Evolutionary conservation across 2,797 vertebrate genomes (phyloP).

Genomic region (Thalassophryne amazonica): DNA sequence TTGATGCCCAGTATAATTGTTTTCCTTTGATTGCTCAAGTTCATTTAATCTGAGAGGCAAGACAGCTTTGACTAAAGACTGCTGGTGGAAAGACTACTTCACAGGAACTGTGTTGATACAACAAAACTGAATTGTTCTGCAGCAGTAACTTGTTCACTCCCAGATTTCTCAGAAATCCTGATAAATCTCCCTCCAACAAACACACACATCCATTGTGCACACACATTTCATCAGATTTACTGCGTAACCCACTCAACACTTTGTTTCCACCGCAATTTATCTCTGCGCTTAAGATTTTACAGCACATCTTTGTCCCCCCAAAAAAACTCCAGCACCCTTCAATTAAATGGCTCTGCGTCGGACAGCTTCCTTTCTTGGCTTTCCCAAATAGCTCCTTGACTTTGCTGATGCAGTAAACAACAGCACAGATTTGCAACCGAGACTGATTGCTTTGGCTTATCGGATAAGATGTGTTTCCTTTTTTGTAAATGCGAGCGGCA

Average conservation of each 20-base stretch:
- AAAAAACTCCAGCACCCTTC: conserved; percentile 47
- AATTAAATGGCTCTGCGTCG: conserved; percentile 45
- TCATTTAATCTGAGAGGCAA: conserved; percentile 6
- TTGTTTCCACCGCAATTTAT: conserved; percentile 57
- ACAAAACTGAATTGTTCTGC: no score
- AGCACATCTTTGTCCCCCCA: conserved; percentile 46
- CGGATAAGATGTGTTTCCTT: conserved; percentile 42
- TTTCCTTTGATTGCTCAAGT: conserved; percentile 29
- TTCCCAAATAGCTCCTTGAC: conserved; percentile 55
- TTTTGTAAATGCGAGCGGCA: conserved; percentile 34
- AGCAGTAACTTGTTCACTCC: no score
- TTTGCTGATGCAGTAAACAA: conserved; percentile 57
- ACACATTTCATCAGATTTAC: conserved; percentile 51
- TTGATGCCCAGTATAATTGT: conserved; percentile 27
- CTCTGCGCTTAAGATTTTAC: conserved; percentile 61
- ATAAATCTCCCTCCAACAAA: conserved; percentile 8
- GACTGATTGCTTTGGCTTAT: conserved; percentile 32
- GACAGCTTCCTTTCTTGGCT: conserved; percentile 53
- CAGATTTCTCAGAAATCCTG: conserved; percentile 10
- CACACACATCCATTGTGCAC: not conserved
- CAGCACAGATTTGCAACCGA: conserved; percentile 18
- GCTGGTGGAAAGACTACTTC: no score
- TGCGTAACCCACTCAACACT: conserved; percentile 50
- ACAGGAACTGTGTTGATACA: no score
- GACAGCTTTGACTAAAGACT: conserved; percentile 13